A percentile compares a stretch with the other conserved stretches of the same genome.
Evolutionary conservation across 2,797 vertebrate genomes (phyloP).

Genomic region (Arremon brunneinucha): DNA sequence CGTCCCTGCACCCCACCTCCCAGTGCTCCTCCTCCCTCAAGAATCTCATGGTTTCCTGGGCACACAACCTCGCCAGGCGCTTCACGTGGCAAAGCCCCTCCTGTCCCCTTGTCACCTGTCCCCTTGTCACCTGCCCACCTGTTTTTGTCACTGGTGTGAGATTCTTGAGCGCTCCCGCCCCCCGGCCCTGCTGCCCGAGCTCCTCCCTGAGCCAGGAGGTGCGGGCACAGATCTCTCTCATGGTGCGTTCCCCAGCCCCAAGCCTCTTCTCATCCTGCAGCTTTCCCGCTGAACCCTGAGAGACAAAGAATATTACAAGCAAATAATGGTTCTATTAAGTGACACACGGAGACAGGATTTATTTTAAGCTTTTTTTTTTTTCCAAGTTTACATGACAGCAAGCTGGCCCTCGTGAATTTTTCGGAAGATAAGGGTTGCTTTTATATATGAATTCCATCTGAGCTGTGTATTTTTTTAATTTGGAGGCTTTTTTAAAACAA

Average conservation of each 20-base stretch:
- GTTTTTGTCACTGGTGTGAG: slow-evolving; percentile 14
- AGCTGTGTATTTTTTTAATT: slow-evolving; percentile 58
- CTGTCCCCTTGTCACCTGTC: neutral
- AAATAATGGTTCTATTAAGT: slow-evolving; percentile 46
- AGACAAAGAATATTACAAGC: slow-evolving; percentile 28
- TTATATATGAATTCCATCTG: slow-evolving; percentile 61
- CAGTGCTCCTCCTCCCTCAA: neutral
- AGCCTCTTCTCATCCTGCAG: neutral
- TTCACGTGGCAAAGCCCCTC: neutral
- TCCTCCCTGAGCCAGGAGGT: neutral
- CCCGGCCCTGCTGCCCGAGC: neutral
- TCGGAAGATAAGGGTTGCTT: slow-evolving; percentile 48
- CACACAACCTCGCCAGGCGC: neutral
- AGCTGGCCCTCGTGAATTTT: slow-evolving; percentile 61
- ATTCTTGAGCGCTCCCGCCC: slow-evolving; percentile 29
- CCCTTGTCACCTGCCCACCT: neutral
- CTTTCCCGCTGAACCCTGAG: slow-evolving; percentile 14
- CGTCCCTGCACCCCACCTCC: neutral
- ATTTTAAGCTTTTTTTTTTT: slow-evolving; percentile 18
- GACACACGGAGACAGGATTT: neutral
- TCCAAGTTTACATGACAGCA: slow-evolving; percentile 54
- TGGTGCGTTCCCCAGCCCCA: neutral
- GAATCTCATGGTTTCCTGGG: neutral
- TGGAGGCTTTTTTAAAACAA: slow-evolving; percentile 57
- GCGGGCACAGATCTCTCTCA: neutral